Percentiles rank a stretch among this genome's conserved stretches.
These are phyloP conservation scores for Mastacembelus armatus DNA, from an alignment of 2,797 vertebrate species.

Conservation along the genomic window DNA sequence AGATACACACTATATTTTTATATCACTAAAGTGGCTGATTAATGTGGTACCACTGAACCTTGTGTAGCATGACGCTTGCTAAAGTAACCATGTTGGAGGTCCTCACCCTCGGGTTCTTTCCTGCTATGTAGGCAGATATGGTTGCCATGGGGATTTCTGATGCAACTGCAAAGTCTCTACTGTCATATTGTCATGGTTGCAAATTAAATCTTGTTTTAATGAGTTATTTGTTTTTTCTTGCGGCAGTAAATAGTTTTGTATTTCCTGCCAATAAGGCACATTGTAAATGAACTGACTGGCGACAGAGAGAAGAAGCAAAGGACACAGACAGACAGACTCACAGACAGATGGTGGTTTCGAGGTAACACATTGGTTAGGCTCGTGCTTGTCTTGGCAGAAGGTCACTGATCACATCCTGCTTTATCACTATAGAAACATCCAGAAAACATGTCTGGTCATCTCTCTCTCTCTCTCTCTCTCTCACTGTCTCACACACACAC, in stretches of 20 bases:
- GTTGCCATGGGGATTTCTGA: conserved; percentile 32
- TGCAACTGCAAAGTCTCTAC: conserved; percentile 22
- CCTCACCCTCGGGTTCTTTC: background rate
- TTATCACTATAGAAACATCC: conserved; percentile 84
- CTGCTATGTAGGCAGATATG: background rate
- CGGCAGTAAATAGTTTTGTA: conserved; percentile 1
- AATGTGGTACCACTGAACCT: background rate
- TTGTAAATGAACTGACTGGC: background rate
- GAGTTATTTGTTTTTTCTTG: conserved; percentile 22
- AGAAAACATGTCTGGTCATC: conserved; percentile 31
- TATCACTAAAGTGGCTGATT: conserved; percentile 3
- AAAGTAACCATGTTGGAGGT: background rate
- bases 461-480: background rate
- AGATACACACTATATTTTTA: background rate
- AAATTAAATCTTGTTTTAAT: conserved; percentile 37
- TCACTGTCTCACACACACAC: background rate
- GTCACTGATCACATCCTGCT: conserved; percentile 86
- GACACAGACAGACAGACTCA: background rate
- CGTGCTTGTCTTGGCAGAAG: conserved; percentile 71
- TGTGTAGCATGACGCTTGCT: background rate
- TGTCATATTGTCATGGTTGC: conserved; percentile 25
- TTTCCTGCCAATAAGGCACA: conserved; percentile 24
- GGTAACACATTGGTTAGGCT: conserved; percentile 76
- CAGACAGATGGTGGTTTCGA: conserved; percentile 54
- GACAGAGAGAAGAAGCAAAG: background rate